phyloP scores from a whole-genome alignment of 2,113 vertebrate genomes.

The Periophthalmodon schlosseri region DNA sequence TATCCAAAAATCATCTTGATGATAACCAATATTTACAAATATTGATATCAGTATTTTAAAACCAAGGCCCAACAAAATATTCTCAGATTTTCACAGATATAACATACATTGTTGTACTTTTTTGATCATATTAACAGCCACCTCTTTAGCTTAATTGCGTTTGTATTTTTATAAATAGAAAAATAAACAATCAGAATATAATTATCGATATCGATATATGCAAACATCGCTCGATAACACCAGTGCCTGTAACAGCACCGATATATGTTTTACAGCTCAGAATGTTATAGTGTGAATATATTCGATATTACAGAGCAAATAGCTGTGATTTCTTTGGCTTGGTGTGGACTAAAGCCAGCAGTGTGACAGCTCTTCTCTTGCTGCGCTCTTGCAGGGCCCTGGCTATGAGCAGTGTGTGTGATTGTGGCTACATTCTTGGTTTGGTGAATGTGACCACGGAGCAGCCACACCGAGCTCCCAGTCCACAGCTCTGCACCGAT shows the following conservation, averaged over 20 bases:
- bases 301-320: slow-evolving; percentile 42
- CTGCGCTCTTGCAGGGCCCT: slow-evolving; percentile 49
- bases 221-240: not conserved
- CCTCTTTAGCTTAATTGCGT: not conserved
- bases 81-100: not conserved
- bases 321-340: slow-evolving; percentile 61
- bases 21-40: not conserved
- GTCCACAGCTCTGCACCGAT: slow-evolving; percentile 56
- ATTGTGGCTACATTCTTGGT: slow-evolving; percentile 75
- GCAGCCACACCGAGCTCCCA: slow-evolving; percentile 68
- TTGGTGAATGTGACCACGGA: slow-evolving; percentile 71
- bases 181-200: not conserved
- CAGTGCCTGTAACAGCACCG: not conserved
- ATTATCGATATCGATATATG: not conserved
- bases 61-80: too few relatives aligned
- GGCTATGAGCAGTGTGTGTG: slow-evolving; percentile 62
- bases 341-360: slow-evolving; percentile 46
- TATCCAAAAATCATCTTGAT: not conserved
- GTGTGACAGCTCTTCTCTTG: slow-evolving; percentile 66
- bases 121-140: not conserved
- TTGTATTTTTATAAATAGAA: not conserved
- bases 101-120: not conserved
- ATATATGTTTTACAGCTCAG: slow-evolving; percentile 15
- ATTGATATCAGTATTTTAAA: not conserved
- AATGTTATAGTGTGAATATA: slow-evolving; percentile 39